Conservation (phyloP, 2,113 vertebrate genomes). For the Xiphophorus hellerii region DNA sequence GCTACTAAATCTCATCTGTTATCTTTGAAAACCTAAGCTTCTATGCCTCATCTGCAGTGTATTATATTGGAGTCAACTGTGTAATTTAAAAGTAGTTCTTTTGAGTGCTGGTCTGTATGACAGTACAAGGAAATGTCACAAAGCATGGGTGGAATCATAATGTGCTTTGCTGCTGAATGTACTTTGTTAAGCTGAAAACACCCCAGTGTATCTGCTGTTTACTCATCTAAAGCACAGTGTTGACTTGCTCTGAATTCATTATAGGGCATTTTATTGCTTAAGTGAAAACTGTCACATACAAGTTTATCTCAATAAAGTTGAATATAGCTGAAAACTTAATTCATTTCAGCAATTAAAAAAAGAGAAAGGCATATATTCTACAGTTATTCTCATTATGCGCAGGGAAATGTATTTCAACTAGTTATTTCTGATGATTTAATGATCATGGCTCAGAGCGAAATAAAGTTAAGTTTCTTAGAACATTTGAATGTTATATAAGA, state of each 20-base stretch:
- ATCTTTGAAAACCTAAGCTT: slow-evolving; percentile 58
- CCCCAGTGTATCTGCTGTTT: background rate
- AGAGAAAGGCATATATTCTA: no score
- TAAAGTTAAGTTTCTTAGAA: background rate
- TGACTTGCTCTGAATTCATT: background rate
- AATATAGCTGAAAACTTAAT: no score
- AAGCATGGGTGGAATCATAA: slow-evolving; percentile 32
- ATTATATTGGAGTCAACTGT: slow-evolving; percentile 40
- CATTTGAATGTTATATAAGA: background rate
- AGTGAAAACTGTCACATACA: no score
- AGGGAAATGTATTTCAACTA: no score
- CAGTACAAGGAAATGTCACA: slow-evolving; percentile 13
- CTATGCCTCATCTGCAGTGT: slow-evolving; percentile 54
- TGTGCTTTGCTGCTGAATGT: background rate
- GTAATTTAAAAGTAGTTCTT: slow-evolving; percentile 32
- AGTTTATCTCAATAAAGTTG: no score
- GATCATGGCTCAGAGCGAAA: background rate
- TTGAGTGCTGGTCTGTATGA: slow-evolving; percentile 16
- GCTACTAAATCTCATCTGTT: slow-evolving; percentile 60
- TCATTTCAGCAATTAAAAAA: no score
- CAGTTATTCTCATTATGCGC: no score
- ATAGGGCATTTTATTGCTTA: background rate
- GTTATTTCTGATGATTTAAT: background rate
- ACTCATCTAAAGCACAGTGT: background rate
- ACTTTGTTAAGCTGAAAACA: background rate